Evolutionary conservation across 2,113 vertebrate genomes (phyloP).

Genomic region (Martes martes): DNA sequence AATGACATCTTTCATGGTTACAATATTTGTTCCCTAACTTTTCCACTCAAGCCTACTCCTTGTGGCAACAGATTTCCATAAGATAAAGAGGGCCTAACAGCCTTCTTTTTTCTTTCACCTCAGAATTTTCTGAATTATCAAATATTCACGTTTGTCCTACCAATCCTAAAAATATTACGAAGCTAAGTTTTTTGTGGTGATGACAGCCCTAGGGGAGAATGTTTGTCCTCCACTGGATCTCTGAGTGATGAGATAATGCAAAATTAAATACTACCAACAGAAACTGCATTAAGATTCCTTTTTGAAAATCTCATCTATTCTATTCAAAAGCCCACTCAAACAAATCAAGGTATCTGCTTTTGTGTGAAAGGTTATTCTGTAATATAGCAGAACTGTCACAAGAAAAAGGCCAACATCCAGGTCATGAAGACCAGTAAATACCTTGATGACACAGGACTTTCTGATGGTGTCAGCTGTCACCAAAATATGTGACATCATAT

Average conservation of each 20-base stretch:
- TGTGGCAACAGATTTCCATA: conserved; percentile 9
- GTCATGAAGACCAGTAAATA: background rate
- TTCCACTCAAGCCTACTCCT: conserved; percentile 13
- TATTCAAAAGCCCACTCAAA: conserved; percentile 27
- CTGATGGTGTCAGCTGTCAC: background rate
- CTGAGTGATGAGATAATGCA: background rate
- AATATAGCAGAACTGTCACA: conserved; percentile 18
- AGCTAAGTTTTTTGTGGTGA: conserved; percentile 21
- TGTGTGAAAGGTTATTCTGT: background rate
- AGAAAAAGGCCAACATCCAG: background rate
- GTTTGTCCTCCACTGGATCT: background rate
- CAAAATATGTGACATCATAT: background rate
- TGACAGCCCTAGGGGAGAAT: background rate
- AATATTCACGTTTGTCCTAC: background rate
- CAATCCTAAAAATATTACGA: background rate
- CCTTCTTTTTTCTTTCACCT: background rate
- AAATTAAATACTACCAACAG: background rate
- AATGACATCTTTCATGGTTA: background rate
- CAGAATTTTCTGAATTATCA: conserved; percentile 7
- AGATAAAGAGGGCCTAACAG: background rate
- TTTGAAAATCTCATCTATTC: background rate
- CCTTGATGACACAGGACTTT: background rate
- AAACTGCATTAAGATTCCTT: background rate
- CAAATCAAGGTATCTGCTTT: background rate
- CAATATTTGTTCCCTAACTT: conserved; percentile 11